phyloP scores from a whole-genome alignment of 2,113 vertebrate species.

The Apodemus sylvaticus region DNA sequence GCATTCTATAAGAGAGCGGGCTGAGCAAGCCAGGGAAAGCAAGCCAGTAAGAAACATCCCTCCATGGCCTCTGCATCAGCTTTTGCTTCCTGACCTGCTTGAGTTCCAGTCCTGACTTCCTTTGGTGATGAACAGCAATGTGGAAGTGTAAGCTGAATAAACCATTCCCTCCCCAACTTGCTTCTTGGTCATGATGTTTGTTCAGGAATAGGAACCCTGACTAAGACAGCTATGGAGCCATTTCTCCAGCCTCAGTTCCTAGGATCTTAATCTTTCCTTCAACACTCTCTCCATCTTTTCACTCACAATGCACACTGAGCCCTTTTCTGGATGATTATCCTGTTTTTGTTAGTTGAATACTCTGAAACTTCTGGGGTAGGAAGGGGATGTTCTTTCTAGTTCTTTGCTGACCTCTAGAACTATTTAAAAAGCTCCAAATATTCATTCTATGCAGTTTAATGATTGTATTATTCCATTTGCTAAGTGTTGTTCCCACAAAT shows the following conservation, averaged over 20 bases:
- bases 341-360: slow-evolving; percentile 9
- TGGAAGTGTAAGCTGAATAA: too few species aligned
- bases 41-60: too few species aligned
- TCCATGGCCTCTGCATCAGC: too few species aligned
- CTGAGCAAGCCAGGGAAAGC: too few species aligned
- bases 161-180: too few species aligned
- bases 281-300: slow-evolving; percentile 1
- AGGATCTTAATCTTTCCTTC: slow-evolving; percentile 18
- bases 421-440: not conserved
- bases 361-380: not conserved
- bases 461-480: not conserved
- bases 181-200: too few species aligned
- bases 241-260: not conserved
- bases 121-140: too few species aligned
- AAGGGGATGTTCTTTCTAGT: not conserved
- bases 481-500: not conserved
- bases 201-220: too few species aligned
- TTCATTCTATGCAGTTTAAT: not conserved
- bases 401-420: not conserved
- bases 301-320: not conserved
- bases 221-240: not conserved
- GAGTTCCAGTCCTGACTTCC: too few species aligned
- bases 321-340: not conserved
- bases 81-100: too few species aligned
- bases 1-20: too few species aligned